Evolutionary conservation across 2,888 invertebrate genomes (phyloP).

Genomic region (Lypha dubia): DNA sequence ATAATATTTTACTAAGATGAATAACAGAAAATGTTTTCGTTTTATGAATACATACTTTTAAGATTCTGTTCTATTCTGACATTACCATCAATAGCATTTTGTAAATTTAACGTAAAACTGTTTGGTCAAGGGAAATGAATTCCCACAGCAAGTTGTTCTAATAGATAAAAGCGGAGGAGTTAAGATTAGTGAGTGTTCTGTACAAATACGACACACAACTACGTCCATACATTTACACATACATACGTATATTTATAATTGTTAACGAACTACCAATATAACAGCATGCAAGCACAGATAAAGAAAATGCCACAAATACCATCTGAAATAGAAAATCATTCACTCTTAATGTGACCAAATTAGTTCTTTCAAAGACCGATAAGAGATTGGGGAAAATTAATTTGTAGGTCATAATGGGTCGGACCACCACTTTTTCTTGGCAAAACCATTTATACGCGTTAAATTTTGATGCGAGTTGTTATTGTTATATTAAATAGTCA

Average conservation of each 20-base stretch:
- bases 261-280: slow-evolving; percentile 50
- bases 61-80: slow-evolving; percentile 14
- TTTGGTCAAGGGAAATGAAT: slow-evolving; percentile 51
- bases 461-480: too few relatives aligned
- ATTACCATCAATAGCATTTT: slow-evolving; percentile 38
- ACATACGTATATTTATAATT: slow-evolving; percentile 47
- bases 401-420: too few relatives aligned
- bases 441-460: too few relatives aligned
- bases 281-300: slow-evolving; percentile 27
- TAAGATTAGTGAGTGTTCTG: slow-evolving; percentile 53
- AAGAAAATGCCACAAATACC: slow-evolving; percentile 47
- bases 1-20: too few relatives aligned
- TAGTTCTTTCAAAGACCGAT: background rate
- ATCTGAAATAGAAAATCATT: slow-evolving; percentile 35
- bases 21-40: too few relatives aligned
- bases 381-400: background rate
- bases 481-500: too few relatives aligned
- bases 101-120: slow-evolving; percentile 41
- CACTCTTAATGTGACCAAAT: slow-evolving; percentile 13
- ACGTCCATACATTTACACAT: too few relatives aligned
- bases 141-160: slow-evolving; percentile 57
- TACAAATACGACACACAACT: slow-evolving; percentile 18
- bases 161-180: slow-evolving; percentile 56
- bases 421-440: too few relatives aligned
- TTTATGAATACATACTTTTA: background rate